Percentiles rank a stretch among this genome's conserved stretches.
Conservation (phyloP, 2,888 invertebrate genomes). For the Torymus aiolomorphi region DNA sequence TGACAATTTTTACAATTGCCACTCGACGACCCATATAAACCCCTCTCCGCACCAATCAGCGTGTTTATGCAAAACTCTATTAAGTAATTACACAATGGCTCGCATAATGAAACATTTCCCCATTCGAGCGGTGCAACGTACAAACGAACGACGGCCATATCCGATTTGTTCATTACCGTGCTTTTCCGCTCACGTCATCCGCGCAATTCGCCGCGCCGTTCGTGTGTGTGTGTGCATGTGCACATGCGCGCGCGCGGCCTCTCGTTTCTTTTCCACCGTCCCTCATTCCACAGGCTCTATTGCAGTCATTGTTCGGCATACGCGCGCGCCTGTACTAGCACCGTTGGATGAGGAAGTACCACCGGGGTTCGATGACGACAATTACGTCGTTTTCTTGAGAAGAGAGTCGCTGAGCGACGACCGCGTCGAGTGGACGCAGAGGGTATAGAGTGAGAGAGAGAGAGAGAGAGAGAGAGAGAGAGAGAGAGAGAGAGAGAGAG, state of each 20-base stretch:
- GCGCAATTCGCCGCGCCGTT: slow-evolving; percentile 21
- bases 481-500: too few species aligned
- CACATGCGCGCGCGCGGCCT: too few species aligned
- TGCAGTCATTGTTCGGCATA: slow-evolving; percentile 36
- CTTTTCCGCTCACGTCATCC: slow-evolving; percentile 47
- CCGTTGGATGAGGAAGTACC: slow-evolving; percentile 29
- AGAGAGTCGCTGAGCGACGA: background rate
- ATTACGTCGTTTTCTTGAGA: slow-evolving; percentile 40
- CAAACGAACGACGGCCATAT: slow-evolving; percentile 47
- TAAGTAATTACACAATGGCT: slow-evolving; percentile 20
- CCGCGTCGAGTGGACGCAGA: too few species aligned
- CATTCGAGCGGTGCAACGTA: slow-evolving; percentile 1
- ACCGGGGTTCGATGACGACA: slow-evolving; percentile 19
- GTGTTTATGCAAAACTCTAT: slow-evolving; percentile 1
- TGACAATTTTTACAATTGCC: background rate
- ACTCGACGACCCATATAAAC: background rate
- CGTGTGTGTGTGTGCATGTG: background rate
- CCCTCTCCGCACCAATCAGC: background rate
- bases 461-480: too few species aligned
- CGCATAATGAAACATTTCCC: slow-evolving; percentile 31
- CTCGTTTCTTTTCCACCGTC: slow-evolving; percentile 8
- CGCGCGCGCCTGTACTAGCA: background rate
- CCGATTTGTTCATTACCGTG: slow-evolving; percentile 49
- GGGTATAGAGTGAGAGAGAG: too few species aligned
- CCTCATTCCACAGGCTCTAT: background rate